Conservation (phyloP, 2,888 invertebrate genomes). For the Drosophila buzzatii region DNA sequence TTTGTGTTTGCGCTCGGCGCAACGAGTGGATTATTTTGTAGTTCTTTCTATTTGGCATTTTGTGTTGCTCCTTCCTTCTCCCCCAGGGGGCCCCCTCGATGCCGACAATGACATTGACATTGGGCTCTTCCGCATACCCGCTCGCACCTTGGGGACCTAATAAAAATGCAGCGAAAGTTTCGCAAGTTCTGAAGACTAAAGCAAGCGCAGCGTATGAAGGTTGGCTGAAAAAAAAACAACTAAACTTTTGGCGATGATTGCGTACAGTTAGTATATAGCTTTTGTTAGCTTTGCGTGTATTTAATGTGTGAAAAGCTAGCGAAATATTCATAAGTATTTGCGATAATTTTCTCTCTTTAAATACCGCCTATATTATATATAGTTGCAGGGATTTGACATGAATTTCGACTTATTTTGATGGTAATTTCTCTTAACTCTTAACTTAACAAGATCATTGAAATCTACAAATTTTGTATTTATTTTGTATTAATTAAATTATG, state of each 20-base stretch:
- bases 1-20: conserved; percentile 39
- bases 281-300: conserved; percentile 4
- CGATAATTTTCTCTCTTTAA: too few species aligned
- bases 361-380: not conserved
- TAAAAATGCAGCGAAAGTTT: conserved; percentile 25
- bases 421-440: too few species aligned
- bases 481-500: too few species aligned
- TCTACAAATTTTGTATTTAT: too few species aligned
- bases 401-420: too few species aligned
- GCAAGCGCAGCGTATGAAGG: not conserved
- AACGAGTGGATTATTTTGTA: conserved; percentile 65
- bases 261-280: conserved; percentile 1
- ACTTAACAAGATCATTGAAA: too few species aligned
- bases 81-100: not conserved
- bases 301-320: not conserved
- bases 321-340: not conserved
- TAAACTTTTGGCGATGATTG: not conserved
- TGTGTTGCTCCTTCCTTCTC: conserved; percentile 26
- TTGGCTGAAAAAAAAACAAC: not conserved
- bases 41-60: conserved; percentile 55
- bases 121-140: conserved; percentile 27
- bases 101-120: conserved; percentile 53
- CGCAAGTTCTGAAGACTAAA: not conserved
- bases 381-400: not conserved
- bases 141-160: conserved; percentile 29